These are phyloP conservation scores for Empis livida DNA, from an alignment of 2,888 invertebrate genomes.

Conservation along the genomic window DNA sequence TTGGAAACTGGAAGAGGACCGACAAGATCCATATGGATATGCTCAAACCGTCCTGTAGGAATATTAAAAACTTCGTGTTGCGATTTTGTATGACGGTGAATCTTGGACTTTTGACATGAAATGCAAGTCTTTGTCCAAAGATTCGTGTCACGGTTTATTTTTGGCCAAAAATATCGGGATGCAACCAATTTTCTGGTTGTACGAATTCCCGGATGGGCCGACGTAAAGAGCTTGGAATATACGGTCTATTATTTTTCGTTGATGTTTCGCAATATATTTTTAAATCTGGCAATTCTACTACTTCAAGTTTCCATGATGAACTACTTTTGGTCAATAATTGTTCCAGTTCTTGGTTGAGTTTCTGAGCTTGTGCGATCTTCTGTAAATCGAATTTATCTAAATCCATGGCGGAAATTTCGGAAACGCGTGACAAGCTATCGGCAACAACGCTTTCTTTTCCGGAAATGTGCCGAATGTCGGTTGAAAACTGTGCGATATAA, in stretches of 20 bases:
- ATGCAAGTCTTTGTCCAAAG: not conserved
- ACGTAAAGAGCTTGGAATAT: not conserved
- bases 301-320: not conserved
- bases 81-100: not conserved
- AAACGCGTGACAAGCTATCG: not conserved
- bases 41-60: not conserved
- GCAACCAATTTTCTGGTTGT: slow-evolving; percentile 5
- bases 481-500: not conserved
- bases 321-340: not conserved
- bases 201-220: slow-evolving; percentile 2
- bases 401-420: not conserved
- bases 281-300: not conserved
- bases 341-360: not conserved
- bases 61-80: not conserved
- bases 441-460: not conserved
- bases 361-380: not conserved
- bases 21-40: not conserved
- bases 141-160: not conserved
- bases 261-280: not conserved
- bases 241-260: not conserved
- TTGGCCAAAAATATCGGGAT: slow-evolving; percentile 7
- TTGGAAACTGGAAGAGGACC: not conserved
- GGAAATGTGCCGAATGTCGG: not conserved
- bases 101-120: not conserved
- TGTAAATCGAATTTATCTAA: not conserved